These are phyloP conservation scores for Calyptomena viridis DNA, from an alignment of 2,113 vertebrate genomes.

Conservation along the genomic window DNA sequence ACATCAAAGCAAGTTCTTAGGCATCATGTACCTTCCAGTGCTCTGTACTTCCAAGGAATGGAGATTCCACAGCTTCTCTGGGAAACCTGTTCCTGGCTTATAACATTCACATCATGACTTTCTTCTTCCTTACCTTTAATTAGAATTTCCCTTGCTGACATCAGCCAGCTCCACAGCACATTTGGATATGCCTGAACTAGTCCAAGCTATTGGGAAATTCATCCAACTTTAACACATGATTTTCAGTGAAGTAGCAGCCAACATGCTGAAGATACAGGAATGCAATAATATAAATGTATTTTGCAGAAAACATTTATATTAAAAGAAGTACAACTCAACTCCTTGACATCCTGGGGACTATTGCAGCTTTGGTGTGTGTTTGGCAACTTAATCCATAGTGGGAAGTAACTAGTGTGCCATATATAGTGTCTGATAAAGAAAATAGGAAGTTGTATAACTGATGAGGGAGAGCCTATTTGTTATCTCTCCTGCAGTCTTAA, in stretches of 20 bases:
- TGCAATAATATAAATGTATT: neutral
- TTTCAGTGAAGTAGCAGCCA: neutral
- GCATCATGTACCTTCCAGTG: neutral
- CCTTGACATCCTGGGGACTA: neutral
- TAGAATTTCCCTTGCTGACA: neutral
- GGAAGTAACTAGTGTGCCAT: neutral
- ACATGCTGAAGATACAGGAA: neutral
- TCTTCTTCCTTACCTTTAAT: neutral
- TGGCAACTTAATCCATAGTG: neutral
- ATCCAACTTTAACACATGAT: fast-evolving
- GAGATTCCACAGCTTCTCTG: neutral
- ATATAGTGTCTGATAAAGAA: neutral
- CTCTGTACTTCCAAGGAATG: neutral
- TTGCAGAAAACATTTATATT: neutral
- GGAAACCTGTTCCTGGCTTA: neutral
- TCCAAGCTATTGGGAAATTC: neutral
- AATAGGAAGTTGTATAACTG: neutral
- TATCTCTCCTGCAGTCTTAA: neutral
- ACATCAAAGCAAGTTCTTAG: neutral
- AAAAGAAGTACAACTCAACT: neutral
- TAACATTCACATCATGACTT: too few relatives aligned
- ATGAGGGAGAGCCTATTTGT: neutral
- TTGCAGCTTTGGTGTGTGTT: neutral
- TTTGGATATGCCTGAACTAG: neutral
- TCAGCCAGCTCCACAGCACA: neutral